These are phyloP conservation scores for Halcyon chelicuti DNA, from an alignment of 2,797 vertebrate species.

Conservation along the genomic window DNA sequence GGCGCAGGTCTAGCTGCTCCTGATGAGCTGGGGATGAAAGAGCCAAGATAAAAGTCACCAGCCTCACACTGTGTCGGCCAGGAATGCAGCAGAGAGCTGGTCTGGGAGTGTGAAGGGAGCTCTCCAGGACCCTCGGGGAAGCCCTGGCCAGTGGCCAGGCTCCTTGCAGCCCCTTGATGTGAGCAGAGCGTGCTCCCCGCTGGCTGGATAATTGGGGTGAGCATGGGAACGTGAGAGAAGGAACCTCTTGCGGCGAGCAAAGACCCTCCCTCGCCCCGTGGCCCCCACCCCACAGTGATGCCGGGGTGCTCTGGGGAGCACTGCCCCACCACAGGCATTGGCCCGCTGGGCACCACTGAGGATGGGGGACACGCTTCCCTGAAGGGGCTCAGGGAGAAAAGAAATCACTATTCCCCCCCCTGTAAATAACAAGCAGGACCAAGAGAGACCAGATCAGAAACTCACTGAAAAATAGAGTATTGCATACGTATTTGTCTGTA, in stretches of 20 bases:
- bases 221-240: accelerated
- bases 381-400: background rate
- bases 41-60: background rate
- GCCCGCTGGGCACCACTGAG: background rate
- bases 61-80: accelerated
- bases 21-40: background rate
- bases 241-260: background rate
- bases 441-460: background rate
- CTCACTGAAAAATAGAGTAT: background rate
- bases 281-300: accelerated
- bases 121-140: accelerated
- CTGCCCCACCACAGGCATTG: background rate
- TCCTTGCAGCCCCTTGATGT: accelerated
- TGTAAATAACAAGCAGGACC: background rate
- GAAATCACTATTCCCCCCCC: background rate
- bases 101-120: accelerated
- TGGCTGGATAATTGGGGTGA: background rate
- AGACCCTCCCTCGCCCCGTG: background rate
- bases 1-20: accelerated
- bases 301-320: background rate
- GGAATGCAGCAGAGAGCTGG: accelerated
- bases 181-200: accelerated
- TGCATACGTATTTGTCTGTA: background rate
- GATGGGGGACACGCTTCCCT: background rate
- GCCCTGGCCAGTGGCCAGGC: accelerated